Base-by-base conservation (phyloP, 2,888 invertebrate genomes). In the Choristoneura rosaceana region DNA sequence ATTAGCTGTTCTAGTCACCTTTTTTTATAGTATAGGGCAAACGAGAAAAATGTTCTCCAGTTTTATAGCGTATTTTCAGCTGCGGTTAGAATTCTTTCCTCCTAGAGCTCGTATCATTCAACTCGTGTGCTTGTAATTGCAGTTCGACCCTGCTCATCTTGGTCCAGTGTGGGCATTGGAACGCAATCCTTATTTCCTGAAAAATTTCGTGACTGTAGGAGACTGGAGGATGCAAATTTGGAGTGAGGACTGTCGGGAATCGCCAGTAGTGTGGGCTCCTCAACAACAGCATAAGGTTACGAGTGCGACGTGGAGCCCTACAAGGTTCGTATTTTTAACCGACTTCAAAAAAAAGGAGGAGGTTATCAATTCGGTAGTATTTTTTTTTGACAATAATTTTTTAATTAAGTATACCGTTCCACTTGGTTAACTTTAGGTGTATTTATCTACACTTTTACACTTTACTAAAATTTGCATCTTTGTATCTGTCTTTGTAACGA, bases 161-260 rank as follows among this genome's bases (percentile, higher is more conserved):
- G 99, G 99, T 0, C 98, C 98, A 0, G 97, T 99, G 2, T 96
- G 97, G 84, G 96, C 98, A 4, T 93, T 99, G 69, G 97, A 98
- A 83, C 95, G 99, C 75, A 99, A 99, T 93, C 98, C 99, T 0
- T 97, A 96, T 41, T 98, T 98, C 90, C 95, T 98, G 1, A 99
- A 99, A 90, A 98, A 98, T 88, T 99, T 99, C 89, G 92, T 99
- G 73, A 97, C 98, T 0, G 96, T 99, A 55, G 99, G 99, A 1
- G 99, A 99, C 89, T 99, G 98, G 98, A 97, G 97, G 58, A 97
- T 97, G 0, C 95, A 97, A 79, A 96, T 99, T 79, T 99, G 98
- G 98, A 97, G 98, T 3, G 99, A 99, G 89, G 99, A 99, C 85
- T 98, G 98, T 84, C 95, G 96, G 74, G 99, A 99, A 86, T 98